Evolutionary conservation across 2,797 vertebrate genomes (phyloP), one percentile per base, ranked within the genome.

Genomic region (Morelia viridis): DNA sequence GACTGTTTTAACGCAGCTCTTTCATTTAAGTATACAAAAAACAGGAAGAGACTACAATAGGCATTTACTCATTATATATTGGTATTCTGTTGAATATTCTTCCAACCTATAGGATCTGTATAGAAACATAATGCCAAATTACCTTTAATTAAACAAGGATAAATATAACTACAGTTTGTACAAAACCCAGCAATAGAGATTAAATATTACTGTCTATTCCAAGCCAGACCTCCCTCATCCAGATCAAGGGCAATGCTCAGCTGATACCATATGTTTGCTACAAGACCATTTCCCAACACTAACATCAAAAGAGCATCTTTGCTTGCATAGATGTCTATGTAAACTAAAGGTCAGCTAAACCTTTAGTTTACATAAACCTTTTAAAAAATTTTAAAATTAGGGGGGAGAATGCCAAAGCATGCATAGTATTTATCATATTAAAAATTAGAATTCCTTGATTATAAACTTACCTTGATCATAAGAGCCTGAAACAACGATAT

Each of bases 351-450:
- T 15, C 24, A 57, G 7, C 31, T 35, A 80, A 60, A 50, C 46
- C n/a, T 88, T 88, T 57, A 41, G 35, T 41, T 41, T 41, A 41
- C 35, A 41, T 41, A 41, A 41, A 41, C 35, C 46, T 89, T 68
- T 89, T 83, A 83, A 90, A 89, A 86, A 50, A 53, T 19, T n/a
- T 87, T 31, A 65, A 88, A 88, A 68, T 68, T 88, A 88, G 41
- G 53, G 19, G 53, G 87, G n/a, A 46, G 3, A 19, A 65, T 64
- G 24, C 26, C 62, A 64, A 64, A 64, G 26, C 26, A 64, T 64
- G 62, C 62, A 64, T 64, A 28, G 26, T 64, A 11, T 64, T 28
- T 64, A 28, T 28, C 62, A 28, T 28, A 64, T 64, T 28, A 28
- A 64, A 50, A 64, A 3, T 64, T 64, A 64, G 62, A 64, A 64